These are phyloP conservation scores for Tolypeutes matacus DNA, from an alignment of 2,797 vertebrate species.

Conservation along the genomic window DNA sequence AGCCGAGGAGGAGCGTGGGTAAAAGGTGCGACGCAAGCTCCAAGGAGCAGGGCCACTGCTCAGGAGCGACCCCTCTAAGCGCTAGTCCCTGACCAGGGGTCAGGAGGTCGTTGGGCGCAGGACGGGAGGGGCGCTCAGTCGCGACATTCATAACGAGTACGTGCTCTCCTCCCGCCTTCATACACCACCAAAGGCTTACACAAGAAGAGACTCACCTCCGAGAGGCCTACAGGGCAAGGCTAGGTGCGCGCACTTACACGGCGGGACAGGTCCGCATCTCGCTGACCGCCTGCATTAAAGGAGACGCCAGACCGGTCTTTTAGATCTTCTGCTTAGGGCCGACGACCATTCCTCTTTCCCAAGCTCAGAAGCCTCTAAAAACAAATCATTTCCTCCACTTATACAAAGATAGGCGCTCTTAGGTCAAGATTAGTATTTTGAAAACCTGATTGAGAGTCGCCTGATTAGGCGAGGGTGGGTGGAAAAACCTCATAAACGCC, in stretches of 20 bases:
- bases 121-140: neutral
- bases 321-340: slow-evolving; percentile 29
- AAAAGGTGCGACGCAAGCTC: neutral
- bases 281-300: neutral
- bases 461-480: slow-evolving; percentile 81
- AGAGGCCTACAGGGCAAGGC: neutral
- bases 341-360: slow-evolving; percentile 40
- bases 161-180: neutral
- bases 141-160: neutral
- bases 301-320: neutral
- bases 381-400: slow-evolving; percentile 79
- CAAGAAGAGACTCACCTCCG: slow-evolving; percentile 69
- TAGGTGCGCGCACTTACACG: neutral
- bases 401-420: slow-evolving; percentile 77
- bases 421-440: slow-evolving; percentile 83
- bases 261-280: neutral
- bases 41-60: neutral
- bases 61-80: neutral
- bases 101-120: neutral
- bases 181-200: neutral
- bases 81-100: neutral
- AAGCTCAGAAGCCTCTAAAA: slow-evolving; percentile 73
- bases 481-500: slow-evolving; percentile 59
- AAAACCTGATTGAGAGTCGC: slow-evolving; percentile 82
- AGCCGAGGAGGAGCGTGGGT: neutral